Conservation (phyloP, 2,888 invertebrate species). For the Leptarthrus brevirostris region DNA sequence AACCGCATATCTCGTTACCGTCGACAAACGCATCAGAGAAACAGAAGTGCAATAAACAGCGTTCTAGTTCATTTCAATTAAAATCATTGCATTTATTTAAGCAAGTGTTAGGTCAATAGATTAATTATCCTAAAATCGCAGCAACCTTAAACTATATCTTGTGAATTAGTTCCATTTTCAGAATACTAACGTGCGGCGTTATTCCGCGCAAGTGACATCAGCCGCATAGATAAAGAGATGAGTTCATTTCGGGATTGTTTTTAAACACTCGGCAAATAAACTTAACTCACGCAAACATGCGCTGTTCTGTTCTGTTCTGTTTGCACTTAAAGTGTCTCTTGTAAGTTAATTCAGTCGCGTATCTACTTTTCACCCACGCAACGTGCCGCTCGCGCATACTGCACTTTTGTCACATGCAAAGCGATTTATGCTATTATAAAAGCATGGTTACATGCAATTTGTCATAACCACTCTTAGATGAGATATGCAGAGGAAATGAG, state of each 20-base stretch:
- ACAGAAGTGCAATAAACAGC: background rate
- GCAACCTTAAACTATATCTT: conserved; percentile 46
- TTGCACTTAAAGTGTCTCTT: background rate
- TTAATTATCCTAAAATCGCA: conserved; percentile 49
- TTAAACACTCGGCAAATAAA: conserved; percentile 2
- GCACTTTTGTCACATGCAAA: conserved; percentile 23
- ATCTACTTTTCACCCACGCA: conserved; percentile 35
- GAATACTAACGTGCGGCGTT: conserved; percentile 29
- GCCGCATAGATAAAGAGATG: conserved; percentile 33
- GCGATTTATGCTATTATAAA: conserved; percentile 30
- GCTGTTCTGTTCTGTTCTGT: background rate
- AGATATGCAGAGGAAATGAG: conserved; percentile 27
- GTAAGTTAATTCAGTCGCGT: background rate
- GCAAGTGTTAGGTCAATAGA: conserved; percentile 48
- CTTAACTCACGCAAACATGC: background rate
- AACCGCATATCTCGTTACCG: conserved; percentile 26
- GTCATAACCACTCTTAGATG: background rate
- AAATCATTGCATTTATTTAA: conserved; percentile 47
- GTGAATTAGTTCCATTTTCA: conserved; percentile 2
- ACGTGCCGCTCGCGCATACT: background rate
- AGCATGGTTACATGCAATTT: conserved; percentile 34
- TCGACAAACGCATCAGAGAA: conserved; percentile 7
- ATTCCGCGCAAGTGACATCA: conserved; percentile 45
- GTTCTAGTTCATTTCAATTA: conserved; percentile 48
- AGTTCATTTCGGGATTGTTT: conserved; percentile 25